These are phyloP conservation scores for Telenomus remus DNA, from an alignment of 1,140 invertebrate genomes.

Conservation along the genomic window DNA sequence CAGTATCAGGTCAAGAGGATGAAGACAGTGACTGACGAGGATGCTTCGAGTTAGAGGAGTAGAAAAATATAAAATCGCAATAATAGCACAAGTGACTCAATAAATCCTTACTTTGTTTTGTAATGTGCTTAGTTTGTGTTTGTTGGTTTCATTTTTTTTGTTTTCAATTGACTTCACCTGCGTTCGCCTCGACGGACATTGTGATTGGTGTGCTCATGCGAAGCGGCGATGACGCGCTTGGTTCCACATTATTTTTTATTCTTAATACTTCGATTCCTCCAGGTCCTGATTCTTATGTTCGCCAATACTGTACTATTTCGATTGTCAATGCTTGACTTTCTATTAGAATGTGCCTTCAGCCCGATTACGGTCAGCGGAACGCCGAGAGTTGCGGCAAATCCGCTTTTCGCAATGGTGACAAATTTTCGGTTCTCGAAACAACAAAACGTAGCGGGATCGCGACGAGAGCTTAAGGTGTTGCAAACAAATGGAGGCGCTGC, in stretches of 20 bases:
- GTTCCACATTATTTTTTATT: conserved; percentile 17
- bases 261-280: too few species aligned
- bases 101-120: conserved; percentile 59
- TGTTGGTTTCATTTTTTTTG: too few species aligned
- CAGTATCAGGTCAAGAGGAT: conserved; percentile 30
- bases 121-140: conserved; percentile 49
- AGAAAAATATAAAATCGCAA: conserved; percentile 67
- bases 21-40: conserved; percentile 42
- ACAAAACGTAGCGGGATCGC: conserved; percentile 33
- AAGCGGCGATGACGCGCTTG: conserved; percentile 38
- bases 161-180: conserved; percentile 62
- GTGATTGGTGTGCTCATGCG: conserved; percentile 18
- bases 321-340: conserved; percentile 76
- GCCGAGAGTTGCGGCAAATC: conserved; percentile 31
- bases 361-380: conserved; percentile 1
- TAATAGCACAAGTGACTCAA: conserved; percentile 58
- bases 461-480: conserved; percentile 39
- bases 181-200: conserved; percentile 49
- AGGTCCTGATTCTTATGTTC: conserved; percentile 34
- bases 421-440: conserved; percentile 21
- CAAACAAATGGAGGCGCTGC: conserved; percentile 7
- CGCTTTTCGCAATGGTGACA: conserved; percentile 32
- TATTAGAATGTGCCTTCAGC: conserved; percentile 36
- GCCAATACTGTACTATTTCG: conserved; percentile 67
- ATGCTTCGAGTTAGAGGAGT: conserved; percentile 57